Conservation (phyloP, 1,140 invertebrate genomes). For the Lasioglossum baleicum region DNA sequence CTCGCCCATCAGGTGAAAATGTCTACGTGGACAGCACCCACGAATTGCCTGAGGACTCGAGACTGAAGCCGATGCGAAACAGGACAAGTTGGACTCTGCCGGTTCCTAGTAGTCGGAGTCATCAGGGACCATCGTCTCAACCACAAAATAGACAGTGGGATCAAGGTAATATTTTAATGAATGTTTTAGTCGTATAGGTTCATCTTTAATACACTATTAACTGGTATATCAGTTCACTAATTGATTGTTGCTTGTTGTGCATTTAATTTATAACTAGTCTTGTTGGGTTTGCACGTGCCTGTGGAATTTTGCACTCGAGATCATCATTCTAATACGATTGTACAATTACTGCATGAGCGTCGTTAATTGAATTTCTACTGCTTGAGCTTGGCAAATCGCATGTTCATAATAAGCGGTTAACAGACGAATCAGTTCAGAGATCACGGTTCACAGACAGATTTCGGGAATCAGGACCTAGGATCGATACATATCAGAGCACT, state of each 20-base stretch:
- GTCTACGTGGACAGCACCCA: constrained; percentile 13
- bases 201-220: too few relatives aligned
- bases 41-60: not conserved
- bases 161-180: constrained; percentile 43
- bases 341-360: not conserved
- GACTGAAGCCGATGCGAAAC: not conserved
- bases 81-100: not conserved
- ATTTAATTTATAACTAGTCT: not conserved
- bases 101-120: constrained; percentile 1
- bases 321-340: not conserved
- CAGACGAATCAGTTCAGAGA: not conserved
- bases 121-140: not conserved
- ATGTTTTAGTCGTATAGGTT: too few relatives aligned
- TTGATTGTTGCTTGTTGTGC: not conserved
- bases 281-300: not conserved
- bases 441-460: not conserved
- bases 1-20: constrained; percentile 36
- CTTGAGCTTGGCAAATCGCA: not conserved
- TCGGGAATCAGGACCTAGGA: constrained; percentile 39
- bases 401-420: not conserved
- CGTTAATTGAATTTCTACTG: not conserved
- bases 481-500: constrained; percentile 47
- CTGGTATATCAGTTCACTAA: not conserved
- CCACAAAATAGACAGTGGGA: constrained; percentile 29
- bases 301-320: not conserved